Base-by-base conservation (phyloP, 2,888 invertebrate species). In the Baccha elongata region DNA sequence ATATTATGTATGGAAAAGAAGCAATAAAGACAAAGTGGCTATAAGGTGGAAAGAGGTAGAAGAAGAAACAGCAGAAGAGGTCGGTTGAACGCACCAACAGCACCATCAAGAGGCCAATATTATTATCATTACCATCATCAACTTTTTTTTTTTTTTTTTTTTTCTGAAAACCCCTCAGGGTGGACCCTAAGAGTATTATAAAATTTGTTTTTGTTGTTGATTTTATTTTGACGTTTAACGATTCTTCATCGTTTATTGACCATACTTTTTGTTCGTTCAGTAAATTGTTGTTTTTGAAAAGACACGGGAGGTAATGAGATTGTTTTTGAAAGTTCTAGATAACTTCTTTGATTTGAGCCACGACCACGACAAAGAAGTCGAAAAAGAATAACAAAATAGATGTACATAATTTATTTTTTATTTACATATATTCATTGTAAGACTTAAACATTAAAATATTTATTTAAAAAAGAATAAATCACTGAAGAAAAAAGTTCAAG, bases 101-200 rank as follows among this genome's bases (percentile, higher is more conserved):
- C 74, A 74, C 40, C 40, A 26, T 13, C 21, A 46, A 23, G 17
- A 60, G n/a, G 60, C 29, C 75, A 21, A n/a, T n/a, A n/a, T n/a
- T 40, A 62, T 74, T 67, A 67, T 58, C 48, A 58, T 21, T 35
- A 44, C 52, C 68, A 62, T 35, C 64, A 46, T 23, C 23, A 53
- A 19, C n/a, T 35, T 6, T 13, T 21, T 15, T 35, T 37, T 21
- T 52, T 8, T 2, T 48, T 26, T 32, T 46, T 46, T 46, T 46
- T n/a, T 48, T 48, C 13, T 23, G 48, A 26, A 69, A 29, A 3
- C 44, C 53, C 62, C 75, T 60, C 50, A 26, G 32, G 68, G 60
- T 68, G 74, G 60, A 60, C 60, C 60, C 29, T 29, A 44, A 17
- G 60, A 6, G 2, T 17, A n/a, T n/a, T n/a, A n/a, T n/a, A n/a